These are phyloP conservation scores for Falco biarmicus DNA, from an alignment of 2,797 vertebrate species.

Conservation along the genomic window DNA sequence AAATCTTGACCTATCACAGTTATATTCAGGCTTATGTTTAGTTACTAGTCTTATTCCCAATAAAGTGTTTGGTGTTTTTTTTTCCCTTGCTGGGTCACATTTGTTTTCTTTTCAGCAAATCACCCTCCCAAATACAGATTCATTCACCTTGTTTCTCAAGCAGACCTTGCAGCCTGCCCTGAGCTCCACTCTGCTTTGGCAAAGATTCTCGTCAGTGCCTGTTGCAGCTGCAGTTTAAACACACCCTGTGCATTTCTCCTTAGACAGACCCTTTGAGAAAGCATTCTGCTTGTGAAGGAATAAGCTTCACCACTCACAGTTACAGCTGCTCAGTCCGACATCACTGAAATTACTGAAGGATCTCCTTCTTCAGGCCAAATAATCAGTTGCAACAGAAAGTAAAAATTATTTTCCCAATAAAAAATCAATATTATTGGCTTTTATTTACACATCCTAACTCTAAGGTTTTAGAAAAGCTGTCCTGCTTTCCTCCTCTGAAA, in stretches of 20 bases:
- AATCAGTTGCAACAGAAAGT: background rate
- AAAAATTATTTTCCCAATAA: background rate
- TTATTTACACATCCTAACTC: background rate
- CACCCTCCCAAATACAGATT: fast-evolving
- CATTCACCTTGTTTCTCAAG: background rate
- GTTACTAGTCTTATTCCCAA: background rate
- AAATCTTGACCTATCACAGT: background rate
- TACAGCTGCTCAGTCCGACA: background rate
- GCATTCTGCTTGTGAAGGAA: background rate
- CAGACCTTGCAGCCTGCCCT: background rate
- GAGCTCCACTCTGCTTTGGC: background rate
- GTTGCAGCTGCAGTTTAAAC: background rate
- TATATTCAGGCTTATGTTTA: background rate
- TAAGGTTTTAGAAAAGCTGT: background rate
- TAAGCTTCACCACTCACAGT: background rate
- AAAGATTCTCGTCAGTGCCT: background rate
- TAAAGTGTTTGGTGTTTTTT: background rate
- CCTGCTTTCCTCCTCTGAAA: background rate
- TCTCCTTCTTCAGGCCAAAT: background rate
- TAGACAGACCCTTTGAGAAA: background rate
- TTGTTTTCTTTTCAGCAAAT: background rate
- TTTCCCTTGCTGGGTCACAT: background rate
- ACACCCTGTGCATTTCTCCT: background rate
- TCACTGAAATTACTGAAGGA: background rate
- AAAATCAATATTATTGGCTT: background rate